Evolutionary conservation across 2,888 invertebrate genomes (phyloP).

Genomic region (Caenorhabditis sinica): DNA sequence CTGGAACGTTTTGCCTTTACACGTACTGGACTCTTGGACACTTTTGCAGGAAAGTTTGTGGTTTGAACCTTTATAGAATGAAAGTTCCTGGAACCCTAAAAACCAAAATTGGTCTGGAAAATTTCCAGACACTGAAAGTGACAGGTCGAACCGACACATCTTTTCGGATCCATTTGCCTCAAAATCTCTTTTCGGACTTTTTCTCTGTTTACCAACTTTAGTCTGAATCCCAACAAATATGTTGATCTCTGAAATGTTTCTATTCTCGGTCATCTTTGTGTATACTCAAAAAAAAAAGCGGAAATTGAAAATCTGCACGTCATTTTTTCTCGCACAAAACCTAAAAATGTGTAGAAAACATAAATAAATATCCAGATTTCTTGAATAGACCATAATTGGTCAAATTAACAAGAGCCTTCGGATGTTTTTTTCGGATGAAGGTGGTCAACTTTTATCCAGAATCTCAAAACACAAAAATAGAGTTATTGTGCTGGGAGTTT

Average conservation of each 20-base stretch:
- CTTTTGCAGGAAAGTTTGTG: background rate
- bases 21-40: background rate
- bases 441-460: background rate
- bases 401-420: background rate
- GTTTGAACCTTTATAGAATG: too few relatives aligned
- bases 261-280: background rate
- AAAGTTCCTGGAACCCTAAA: too few relatives aligned
- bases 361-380: background rate
- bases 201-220: background rate
- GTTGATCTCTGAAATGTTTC: constrained; percentile 7
- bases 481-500: too few relatives aligned
- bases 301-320: constrained; percentile 1
- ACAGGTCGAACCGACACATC: too few relatives aligned
- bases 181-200: background rate
- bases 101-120: too few relatives aligned
- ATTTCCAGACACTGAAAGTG: too few relatives aligned
- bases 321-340: background rate
- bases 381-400: constrained; percentile 5
- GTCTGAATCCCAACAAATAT: background rate
- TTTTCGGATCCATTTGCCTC: too few relatives aligned
- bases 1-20: background rate
- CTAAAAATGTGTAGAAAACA: background rate
- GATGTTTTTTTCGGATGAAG: background rate
- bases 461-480: background rate
- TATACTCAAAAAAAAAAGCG: constrained; percentile 3